These are phyloP conservation scores for Noctua comes DNA, from an alignment of 2,888 invertebrate species.

Conservation along the genomic window DNA sequence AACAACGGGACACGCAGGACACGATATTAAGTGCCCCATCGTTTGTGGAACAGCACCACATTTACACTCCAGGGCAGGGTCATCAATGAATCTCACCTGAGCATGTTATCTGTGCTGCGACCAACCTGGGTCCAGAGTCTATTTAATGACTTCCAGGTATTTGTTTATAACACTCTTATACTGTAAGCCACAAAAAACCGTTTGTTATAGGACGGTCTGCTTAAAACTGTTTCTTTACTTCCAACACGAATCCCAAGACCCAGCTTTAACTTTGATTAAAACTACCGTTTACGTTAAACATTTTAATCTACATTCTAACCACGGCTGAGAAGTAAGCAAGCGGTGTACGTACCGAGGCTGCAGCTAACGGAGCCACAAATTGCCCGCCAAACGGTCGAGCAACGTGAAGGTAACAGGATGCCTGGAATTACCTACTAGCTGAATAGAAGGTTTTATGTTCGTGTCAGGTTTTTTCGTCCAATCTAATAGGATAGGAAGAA, in stretches of 20 bases:
- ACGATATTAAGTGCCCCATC: no score
- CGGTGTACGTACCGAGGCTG: slow-evolving; percentile 34
- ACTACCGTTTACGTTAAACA: slow-evolving; percentile 26
- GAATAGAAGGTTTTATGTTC: slow-evolving; percentile 24
- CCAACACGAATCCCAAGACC: not conserved
- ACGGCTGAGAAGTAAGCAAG: slow-evolving; percentile 41
- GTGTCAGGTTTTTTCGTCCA: not conserved
- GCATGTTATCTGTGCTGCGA: no score
- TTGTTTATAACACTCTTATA: not conserved
- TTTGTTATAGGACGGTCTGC: not conserved
- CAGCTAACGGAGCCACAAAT: slow-evolving; percentile 60
- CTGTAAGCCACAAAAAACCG: not conserved
- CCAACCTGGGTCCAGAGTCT: no score
- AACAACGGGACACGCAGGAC: no score
- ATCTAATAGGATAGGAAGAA: not conserved
- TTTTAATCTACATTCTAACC: slow-evolving; percentile 55
- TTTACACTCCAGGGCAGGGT: no score
- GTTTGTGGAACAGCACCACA: no score
- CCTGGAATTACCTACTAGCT: slow-evolving; percentile 43
- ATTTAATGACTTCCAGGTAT: no score
- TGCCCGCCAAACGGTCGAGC: slow-evolving; percentile 53
- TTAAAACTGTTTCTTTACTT: not conserved
- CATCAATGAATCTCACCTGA: no score
- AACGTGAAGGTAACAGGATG: slow-evolving; percentile 47
- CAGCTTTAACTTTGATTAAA: slow-evolving; percentile 29